Conservation (phyloP, 64 coral and sea anemone genomes). For the Montipora cactus region DNA sequence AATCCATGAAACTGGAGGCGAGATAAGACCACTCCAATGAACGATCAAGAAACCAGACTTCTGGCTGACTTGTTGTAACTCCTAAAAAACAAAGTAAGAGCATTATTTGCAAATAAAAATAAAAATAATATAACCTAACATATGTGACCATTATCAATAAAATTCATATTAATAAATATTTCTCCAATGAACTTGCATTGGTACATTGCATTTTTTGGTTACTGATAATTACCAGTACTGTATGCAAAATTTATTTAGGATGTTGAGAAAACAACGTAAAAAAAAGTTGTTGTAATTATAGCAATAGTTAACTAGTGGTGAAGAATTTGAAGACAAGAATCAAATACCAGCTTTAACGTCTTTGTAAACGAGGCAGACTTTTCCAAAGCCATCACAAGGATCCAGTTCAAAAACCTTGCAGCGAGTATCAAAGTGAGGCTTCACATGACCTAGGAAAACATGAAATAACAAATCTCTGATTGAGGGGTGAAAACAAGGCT, state of each 20-base stretch:
- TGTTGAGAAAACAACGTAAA: too few species aligned
- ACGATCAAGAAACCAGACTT: constrained; percentile 96
- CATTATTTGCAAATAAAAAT: too few species aligned
- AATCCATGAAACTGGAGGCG: constrained; percentile 74
- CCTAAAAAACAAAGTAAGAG: constrained; percentile 22
- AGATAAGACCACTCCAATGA: constrained; percentile 92
- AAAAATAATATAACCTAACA: not conserved
- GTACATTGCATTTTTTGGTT: too few species aligned
- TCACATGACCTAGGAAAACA: constrained; percentile 72
- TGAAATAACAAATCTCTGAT: not conserved
- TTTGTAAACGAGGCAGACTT: constrained; percentile 98
- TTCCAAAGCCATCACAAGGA: constrained; percentile 84
- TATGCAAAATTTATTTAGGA: too few species aligned
- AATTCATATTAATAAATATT: too few species aligned
- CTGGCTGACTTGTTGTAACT: constrained; percentile 85
- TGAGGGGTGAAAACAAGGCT: too few species aligned
- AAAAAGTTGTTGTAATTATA: too few species aligned
- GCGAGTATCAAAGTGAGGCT: constrained; percentile 92
- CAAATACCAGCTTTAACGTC: constrained; percentile 83
- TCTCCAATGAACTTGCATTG: too few species aligned
- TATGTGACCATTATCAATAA: not conserved
- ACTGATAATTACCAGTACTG: too few species aligned
- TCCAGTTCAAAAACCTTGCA: constrained; percentile 97
- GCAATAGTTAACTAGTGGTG: too few species aligned
- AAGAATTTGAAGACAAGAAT: not conserved